These are phyloP conservation scores for Coregonus clupeaformis DNA, from an alignment of 2,113 vertebrate species.

Conservation along the genomic window DNA sequence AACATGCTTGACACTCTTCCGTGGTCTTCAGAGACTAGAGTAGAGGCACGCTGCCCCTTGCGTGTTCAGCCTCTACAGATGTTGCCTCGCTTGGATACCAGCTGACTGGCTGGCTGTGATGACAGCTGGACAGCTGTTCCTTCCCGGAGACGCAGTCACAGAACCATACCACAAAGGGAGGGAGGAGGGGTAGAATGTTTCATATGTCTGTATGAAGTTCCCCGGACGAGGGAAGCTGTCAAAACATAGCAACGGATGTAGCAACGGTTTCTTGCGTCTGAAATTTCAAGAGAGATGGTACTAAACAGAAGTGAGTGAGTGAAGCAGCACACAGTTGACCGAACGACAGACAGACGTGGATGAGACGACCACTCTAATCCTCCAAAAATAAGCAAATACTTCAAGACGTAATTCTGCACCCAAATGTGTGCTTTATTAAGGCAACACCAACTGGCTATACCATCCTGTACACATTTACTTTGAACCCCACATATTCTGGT, in stretches of 20 bases:
- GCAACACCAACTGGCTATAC: conserved; percentile 21
- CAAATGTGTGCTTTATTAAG: conserved; percentile 26
- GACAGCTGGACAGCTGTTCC: conserved; percentile 83
- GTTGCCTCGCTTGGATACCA: conserved; percentile 66
- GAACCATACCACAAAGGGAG: conserved; percentile 60
- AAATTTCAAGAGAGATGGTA: conserved; percentile 54
- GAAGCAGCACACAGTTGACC: conserved; percentile 58
- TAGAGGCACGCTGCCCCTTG: conserved; percentile 55
- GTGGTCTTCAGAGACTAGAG: conserved; percentile 59
- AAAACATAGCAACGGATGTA: conserved; percentile 36
- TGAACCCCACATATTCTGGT: conserved; percentile 18
- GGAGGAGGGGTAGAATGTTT: conserved; percentile 44
- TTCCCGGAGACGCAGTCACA: conserved; percentile 70
- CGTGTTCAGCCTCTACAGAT: conserved; percentile 70
- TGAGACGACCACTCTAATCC: conserved; percentile 39
- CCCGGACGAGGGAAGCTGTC: conserved; percentile 72
- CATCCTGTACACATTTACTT: conserved; percentile 32
- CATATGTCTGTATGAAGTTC: conserved; percentile 68
- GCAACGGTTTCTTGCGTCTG: conserved; percentile 57
- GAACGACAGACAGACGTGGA: conserved; percentile 43
- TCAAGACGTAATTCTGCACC: conserved; percentile 15
- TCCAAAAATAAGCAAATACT: conserved; percentile 6
- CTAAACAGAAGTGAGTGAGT: conserved; percentile 38
- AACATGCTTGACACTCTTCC: conserved; percentile 66
- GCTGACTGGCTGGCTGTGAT: conserved; percentile 70